Percentiles rank a stretch among this genome's conserved stretches.
These are phyloP conservation scores for Ammodytes dubius DNA, from an alignment of 2,113 vertebrate species.

Conservation along the genomic window DNA sequence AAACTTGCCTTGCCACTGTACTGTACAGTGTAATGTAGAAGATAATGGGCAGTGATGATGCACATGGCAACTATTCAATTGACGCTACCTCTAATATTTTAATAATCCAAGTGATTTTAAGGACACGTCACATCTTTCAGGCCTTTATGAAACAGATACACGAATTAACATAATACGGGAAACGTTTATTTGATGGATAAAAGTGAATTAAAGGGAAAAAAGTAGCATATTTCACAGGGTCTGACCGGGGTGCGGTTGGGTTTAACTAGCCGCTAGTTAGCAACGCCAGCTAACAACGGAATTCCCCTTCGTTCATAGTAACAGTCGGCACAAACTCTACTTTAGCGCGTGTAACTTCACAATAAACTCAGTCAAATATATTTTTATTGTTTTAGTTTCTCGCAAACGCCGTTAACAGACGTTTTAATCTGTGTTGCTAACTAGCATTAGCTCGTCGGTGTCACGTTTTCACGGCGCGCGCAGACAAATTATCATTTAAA, in stretches of 20 bases:
- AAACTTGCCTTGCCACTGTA: too few species aligned
- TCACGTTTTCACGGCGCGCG: constrained; percentile 79
- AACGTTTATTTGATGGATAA: too few species aligned
- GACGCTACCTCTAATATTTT: not conserved
- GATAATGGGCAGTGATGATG: not conserved
- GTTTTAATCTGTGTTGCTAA: constrained; percentile 37
- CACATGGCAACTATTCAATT: not conserved
- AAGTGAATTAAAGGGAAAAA: not conserved
- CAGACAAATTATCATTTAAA: constrained; percentile 4
- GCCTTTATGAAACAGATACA: too few species aligned
- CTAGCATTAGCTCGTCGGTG: constrained; percentile 66
- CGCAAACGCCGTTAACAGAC: too few species aligned
- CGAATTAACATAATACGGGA: too few species aligned
- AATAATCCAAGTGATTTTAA: not conserved
- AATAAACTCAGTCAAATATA: not conserved
- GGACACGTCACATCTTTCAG: rapidly evolving
- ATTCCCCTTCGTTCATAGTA: not conserved
- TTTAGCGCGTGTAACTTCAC: too few species aligned
- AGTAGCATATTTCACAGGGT: constrained; percentile 18
- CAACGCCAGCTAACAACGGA: constrained; percentile 2
- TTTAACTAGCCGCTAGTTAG: constrained; percentile 48
- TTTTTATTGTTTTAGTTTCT: not conserved
- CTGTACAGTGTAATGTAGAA: too few species aligned
- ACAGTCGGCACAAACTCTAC: too few species aligned
- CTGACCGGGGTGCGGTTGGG: constrained; percentile 54